Evolutionary conservation across 2,113 vertebrate genomes (phyloP).

Genomic region (Melanostigma gelatinosum): DNA sequence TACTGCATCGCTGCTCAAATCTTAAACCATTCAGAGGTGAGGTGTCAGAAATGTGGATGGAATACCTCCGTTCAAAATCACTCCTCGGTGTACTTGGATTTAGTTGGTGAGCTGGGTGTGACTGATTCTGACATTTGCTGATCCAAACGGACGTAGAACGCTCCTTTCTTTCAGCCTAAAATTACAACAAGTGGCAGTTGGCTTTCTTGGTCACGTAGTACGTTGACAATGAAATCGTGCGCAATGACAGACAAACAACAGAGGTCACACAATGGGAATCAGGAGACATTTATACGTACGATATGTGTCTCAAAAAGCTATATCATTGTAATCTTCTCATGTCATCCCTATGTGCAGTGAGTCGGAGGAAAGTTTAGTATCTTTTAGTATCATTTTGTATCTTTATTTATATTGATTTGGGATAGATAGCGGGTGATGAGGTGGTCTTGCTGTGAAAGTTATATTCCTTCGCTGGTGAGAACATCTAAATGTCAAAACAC

Average conservation of each 20-base stretch:
- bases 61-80: background rate
- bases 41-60: background rate
- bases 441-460: background rate
- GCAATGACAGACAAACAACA: background rate
- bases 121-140: background rate
- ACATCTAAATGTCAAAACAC: conserved; percentile 2
- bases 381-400: background rate
- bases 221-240: background rate
- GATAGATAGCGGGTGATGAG: background rate
- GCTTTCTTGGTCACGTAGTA: background rate
- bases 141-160: background rate
- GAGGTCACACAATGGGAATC: background rate
- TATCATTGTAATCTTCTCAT: background rate
- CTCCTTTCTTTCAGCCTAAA: background rate
- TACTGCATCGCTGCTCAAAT: background rate
- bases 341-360: background rate
- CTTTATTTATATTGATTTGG: background rate
- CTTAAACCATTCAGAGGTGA: background rate
- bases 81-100: background rate
- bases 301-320: background rate
- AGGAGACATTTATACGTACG: background rate
- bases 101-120: too few species aligned
- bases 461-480: background rate
- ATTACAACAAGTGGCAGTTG: background rate
- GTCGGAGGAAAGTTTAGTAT: background rate